phyloP scores from a whole-genome alignment of 2,113 vertebrate genomes.

The Xiphophorus couchianus region DNA sequence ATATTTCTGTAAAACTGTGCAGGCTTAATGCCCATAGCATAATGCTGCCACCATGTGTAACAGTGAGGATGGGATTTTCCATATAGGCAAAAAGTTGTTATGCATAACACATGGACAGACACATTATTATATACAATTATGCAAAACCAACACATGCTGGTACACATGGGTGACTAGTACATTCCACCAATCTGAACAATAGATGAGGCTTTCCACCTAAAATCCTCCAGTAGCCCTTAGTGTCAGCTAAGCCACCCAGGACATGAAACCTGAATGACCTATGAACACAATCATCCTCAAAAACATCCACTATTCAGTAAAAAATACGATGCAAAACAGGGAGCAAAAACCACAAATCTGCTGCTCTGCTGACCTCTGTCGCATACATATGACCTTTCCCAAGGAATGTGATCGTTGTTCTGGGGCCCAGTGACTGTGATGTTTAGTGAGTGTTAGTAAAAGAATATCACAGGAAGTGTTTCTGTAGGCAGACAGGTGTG shows the following conservation, averaged over 20 bases:
- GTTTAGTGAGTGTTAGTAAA: constrained; percentile 17
- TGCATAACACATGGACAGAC: constrained; percentile 21
- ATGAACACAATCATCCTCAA: constrained; percentile 40
- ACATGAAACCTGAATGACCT: constrained; percentile 68
- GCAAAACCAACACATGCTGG: constrained; percentile 32
- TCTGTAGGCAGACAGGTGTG: constrained; percentile 31
- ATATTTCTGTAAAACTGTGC: too few relatives aligned
- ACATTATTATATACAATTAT: constrained; percentile 52
- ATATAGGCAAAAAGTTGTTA: constrained; percentile 6
- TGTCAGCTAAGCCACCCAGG: constrained; percentile 61
- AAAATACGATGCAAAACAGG: constrained; percentile 44
- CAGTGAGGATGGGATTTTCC: not conserved
- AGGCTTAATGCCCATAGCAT: not conserved
- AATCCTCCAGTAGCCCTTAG: constrained; percentile 72
- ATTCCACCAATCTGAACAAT: constrained; percentile 77
- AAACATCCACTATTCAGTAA: constrained; percentile 29
- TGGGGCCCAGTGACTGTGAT: constrained; percentile 23
- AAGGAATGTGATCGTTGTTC: constrained; percentile 65
- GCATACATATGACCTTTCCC: constrained; percentile 45
- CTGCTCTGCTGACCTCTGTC: constrained; percentile 39
- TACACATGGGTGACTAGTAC: constrained; percentile 63
- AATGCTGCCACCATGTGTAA: not conserved
- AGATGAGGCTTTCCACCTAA: constrained; percentile 70
- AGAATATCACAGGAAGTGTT: constrained; percentile 8
- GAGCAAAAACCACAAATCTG: constrained; percentile 35